A percentile compares a stretch with the other conserved stretches of the same genome.
phyloP scores from a whole-genome alignment of 2,888 invertebrate genomes.

The Meiosimyza platycephala region DNA sequence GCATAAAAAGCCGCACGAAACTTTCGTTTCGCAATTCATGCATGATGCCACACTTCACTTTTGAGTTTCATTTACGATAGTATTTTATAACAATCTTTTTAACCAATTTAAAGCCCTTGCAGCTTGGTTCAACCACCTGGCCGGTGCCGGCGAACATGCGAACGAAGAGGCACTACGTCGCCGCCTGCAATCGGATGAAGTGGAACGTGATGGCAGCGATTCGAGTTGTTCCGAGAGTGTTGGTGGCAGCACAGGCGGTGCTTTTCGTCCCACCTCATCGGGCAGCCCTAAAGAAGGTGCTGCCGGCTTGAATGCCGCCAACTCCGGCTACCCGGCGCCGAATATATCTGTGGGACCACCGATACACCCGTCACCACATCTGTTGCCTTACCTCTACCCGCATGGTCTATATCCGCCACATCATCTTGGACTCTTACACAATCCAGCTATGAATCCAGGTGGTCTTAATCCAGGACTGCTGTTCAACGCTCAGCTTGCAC shows the following conservation, averaged over 20 bases:
- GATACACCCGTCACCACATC: conserved; percentile 88
- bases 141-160: conserved; percentile 70
- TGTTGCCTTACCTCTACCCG: conserved; percentile 93
- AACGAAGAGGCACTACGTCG: conserved; percentile 67
- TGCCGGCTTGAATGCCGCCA: conserved; percentile 59
- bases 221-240: conserved; percentile 79
- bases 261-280: conserved; percentile 68
- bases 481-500: conserved; percentile 88
- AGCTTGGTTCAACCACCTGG: conserved; percentile 76
- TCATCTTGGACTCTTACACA: conserved; percentile 74
- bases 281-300: conserved; percentile 70
- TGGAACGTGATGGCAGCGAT: conserved; percentile 76
- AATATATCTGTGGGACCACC: conserved; percentile 95
- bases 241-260: conserved; percentile 68
- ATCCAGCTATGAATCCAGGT: conserved; percentile 68
- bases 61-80: neutral
- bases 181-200: conserved; percentile 73
- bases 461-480: conserved; percentile 85
- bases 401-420: conserved; percentile 88
- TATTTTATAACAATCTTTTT: conserved; percentile 34
- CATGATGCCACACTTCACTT: no score
- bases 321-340: conserved; percentile 81
- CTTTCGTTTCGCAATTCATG: no score
- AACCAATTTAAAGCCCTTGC: conserved; percentile 65
- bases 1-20: no score